Conservation (phyloP, 2,797 vertebrate species). For the Myiotriccus ornatus region DNA sequence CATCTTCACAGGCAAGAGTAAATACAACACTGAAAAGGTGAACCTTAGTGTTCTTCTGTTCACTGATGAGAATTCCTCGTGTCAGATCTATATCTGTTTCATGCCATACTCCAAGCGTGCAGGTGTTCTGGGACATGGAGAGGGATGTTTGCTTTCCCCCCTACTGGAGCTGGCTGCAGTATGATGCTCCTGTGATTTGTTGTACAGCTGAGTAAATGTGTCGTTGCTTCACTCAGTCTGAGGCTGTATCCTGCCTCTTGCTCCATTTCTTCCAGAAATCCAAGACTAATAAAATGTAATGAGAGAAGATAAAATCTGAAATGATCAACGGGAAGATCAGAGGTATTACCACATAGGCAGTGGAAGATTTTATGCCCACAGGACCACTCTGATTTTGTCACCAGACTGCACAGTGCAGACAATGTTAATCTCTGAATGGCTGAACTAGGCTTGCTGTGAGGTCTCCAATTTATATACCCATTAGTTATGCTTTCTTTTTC, state of each 20-base stretch:
- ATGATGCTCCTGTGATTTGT: neutral
- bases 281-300: neutral
- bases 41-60: neutral
- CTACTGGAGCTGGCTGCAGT: neutral
- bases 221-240: neutral
- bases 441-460: neutral
- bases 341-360: neutral
- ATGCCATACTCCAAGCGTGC: neutral
- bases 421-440: neutral
- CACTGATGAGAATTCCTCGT: neutral
- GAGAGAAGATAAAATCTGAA: conserved; percentile 26
- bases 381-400: neutral
- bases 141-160: neutral
- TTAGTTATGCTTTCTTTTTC: conserved; percentile 12
- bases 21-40: neutral
- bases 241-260: neutral
- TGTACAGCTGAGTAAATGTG: neutral
- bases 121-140: neutral
- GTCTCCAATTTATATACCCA: neutral
- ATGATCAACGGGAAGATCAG: neutral
- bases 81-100: neutral
- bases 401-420: neutral
- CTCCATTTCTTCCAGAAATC: conserved; percentile 1
- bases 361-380: neutral
- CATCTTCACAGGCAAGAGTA: neutral